phyloP scores from a whole-genome alignment of 2,113 vertebrate genomes.

The Xyrauchen texanus region DNA sequence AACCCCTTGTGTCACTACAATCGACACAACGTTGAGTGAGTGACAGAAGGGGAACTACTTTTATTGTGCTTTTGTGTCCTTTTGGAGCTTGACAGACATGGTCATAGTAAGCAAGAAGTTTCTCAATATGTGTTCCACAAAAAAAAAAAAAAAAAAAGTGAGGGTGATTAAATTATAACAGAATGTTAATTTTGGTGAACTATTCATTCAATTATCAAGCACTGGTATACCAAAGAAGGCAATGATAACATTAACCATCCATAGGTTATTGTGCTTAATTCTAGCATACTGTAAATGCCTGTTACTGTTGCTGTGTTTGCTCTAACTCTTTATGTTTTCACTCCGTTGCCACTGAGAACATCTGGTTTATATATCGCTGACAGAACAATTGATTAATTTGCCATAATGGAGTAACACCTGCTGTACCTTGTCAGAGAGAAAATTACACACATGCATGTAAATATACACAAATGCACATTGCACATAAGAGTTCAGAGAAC shows the following conservation, averaged over 20 bases:
- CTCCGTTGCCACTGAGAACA: conserved; percentile 29
- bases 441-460: neutral
- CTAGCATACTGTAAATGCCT: conserved; percentile 12
- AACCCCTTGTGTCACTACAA: no score
- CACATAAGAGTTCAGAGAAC: neutral
- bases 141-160: no score
- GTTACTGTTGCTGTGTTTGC: conserved; percentile 27
- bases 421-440: neutral
- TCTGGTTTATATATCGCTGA: conserved; percentile 35
- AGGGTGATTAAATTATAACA: no score
- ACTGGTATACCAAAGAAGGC: conserved; percentile 61
- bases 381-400: conserved; percentile 23
- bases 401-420: conserved; percentile 16
- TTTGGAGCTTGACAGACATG: no score
- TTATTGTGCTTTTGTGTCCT: no score
- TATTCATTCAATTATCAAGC: no score
- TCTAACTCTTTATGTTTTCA: conserved; percentile 50
- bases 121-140: no score
- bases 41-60: no score
- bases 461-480: conserved; percentile 26
- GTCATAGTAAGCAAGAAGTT: no score
- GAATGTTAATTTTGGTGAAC: no score
- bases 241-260: conserved; percentile 75
- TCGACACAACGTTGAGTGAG: no score
- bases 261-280: conserved; percentile 69